Evolutionary conservation across 92 coral and sea anemone genomes (phyloP).

Genomic region (Heliopora coerulea): DNA sequence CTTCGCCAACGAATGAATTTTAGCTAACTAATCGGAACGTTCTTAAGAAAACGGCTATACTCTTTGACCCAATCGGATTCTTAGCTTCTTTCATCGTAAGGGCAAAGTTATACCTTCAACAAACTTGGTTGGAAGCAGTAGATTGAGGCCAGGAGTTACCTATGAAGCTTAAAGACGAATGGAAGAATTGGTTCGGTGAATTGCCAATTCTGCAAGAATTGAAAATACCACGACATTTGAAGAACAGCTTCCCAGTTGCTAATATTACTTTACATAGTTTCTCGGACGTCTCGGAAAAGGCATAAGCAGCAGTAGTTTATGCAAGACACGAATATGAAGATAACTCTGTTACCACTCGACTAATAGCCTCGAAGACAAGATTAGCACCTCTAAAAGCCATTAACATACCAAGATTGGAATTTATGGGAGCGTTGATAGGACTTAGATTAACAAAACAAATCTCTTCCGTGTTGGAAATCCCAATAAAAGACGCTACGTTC

Average conservation of each 20-base stretch:
- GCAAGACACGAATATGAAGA: conserved; percentile 40
- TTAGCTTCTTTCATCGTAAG: neutral
- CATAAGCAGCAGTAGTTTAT: conserved; percentile 53
- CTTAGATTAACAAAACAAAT: conserved; percentile 52
- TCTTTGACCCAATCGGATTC: neutral
- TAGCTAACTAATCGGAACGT: conserved; percentile 3
- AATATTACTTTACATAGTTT: neutral
- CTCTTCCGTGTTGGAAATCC: conserved; percentile 50
- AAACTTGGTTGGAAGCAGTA: neutral
- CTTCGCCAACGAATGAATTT: neutral
- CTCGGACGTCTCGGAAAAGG: conserved; percentile 53
- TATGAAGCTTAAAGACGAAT: neutral
- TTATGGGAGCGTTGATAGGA: conserved; percentile 63
- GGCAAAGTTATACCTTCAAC: neutral
- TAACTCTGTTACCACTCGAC: conserved; percentile 22
- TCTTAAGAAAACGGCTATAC: conserved; percentile 9
- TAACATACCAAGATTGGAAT: conserved; percentile 59
- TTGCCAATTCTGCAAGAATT: conserved; percentile 33
- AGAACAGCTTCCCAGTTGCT: neutral
- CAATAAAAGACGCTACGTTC: conserved; percentile 43
- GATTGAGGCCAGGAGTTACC: neutral
- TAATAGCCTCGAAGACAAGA: conserved; percentile 58
- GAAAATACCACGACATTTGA: conserved; percentile 48
- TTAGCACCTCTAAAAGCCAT: conserved; percentile 65
- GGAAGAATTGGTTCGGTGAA: conserved; percentile 46